Evolutionary conservation across 1,140 invertebrate genomes (phyloP).

Genomic region (Macrobrachium rosenbergii): DNA sequence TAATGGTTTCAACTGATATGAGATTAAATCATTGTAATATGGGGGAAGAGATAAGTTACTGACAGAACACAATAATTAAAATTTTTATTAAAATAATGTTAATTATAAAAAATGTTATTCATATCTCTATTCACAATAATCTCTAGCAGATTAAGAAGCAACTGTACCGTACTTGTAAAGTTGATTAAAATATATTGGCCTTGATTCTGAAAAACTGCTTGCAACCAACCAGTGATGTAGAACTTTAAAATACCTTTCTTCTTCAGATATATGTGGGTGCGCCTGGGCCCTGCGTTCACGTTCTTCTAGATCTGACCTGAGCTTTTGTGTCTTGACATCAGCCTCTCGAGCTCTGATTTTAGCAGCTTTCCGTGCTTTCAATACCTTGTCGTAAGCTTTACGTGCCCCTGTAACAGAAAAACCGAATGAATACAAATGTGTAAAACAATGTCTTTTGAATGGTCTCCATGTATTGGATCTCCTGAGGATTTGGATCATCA

Average conservation of each 20-base stretch:
- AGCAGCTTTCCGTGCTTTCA: constrained; percentile 49
- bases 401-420: constrained; percentile 36
- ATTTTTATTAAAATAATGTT: no score
- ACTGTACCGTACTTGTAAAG: no score
- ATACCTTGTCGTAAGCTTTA: constrained; percentile 49
- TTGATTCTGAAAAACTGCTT: not conserved
- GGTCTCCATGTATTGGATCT: no score
- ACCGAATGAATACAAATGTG: not conserved
- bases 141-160: no score
- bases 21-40: no score
- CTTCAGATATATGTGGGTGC: constrained; percentile 32
- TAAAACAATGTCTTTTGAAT: not conserved
- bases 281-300: constrained; percentile 38
- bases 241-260: constrained; percentile 28
- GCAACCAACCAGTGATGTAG: not conserved
- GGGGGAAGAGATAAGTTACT: no score
- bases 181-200: not conserved
- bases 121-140: no score
- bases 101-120: no score
- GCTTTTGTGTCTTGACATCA: constrained; percentile 48
- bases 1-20: no score
- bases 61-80: no score
- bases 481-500: no score
- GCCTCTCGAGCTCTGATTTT: constrained; percentile 29
- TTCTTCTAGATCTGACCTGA: constrained; percentile 45